Base-by-base conservation (phyloP, 2,888 invertebrate genomes). In the Xestia ashworthii region DNA sequence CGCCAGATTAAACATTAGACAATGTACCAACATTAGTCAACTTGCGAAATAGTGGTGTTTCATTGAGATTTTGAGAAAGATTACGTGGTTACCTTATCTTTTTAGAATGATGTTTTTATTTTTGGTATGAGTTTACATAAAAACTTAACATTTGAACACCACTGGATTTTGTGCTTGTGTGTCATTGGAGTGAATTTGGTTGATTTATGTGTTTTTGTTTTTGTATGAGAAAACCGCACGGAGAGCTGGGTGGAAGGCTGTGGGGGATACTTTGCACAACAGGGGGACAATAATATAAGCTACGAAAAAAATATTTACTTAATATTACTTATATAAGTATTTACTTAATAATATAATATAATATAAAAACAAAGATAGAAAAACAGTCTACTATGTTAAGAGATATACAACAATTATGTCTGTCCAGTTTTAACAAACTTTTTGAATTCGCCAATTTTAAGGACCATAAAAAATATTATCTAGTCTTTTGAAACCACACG, bases 1-100 rank as follows among this genome's bases (percentile, higher is more conserved):
- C 53, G 83, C 62, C 69, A 82, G 73, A 84, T 82, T 82, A 79
- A 80, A 64, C 74, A 64, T 16, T 69, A 25, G 41, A 55, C 55
- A n/a, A 58, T 67, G 38, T 71, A 55, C 58, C 66, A 83, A 73
- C 58, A 16, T 71, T 50, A 60, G 67, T 70, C 67, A 48, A 74
- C 60, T 86, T 68, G 41, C 46, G 25, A 68, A 74, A 83, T 67
- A 74, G 22, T 46, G 16, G 46, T 58, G 55, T 80, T 71, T 79
- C 60, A 46, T 65, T 48, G 65, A 22, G 5, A 48, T 71, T 25
- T 68, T 65, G 14, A 70, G 62, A 67, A 77, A 64, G 50, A 50
- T 73, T 67, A 44, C 4, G 9, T 3, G 22, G 41, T 82, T 71
- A 55, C 66, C 41, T n/a, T 68, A 55, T 70, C 41, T n/a, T 68